These are phyloP conservation scores for Ips typographus DNA, from an alignment of 1,140 invertebrate genomes.

Conservation along the genomic window DNA sequence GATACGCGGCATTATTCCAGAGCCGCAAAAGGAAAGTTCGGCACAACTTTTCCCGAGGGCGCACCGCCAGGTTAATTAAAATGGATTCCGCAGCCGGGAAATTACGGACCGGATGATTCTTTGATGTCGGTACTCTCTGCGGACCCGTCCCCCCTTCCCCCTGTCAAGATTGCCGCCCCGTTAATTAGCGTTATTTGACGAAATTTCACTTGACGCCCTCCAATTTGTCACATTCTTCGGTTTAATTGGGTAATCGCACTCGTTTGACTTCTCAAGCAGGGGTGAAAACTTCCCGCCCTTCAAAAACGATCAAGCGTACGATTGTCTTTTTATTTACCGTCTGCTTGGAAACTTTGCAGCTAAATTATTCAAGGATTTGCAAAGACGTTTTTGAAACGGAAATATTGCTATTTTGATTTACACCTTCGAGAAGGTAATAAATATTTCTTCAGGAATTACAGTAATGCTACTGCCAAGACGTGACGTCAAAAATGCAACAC, in stretches of 20 bases:
- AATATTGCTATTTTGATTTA: constrained; percentile 9
- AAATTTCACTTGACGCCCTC: constrained; percentile 21
- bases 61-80: constrained; percentile 32
- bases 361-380: neutral
- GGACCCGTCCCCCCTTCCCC: neutral
- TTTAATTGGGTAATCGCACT: no score
- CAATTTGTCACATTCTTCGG: constrained; percentile 5
- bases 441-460: neutral
- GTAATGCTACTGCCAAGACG: neutral
- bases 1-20: constrained; percentile 24
- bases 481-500: no score
- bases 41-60: constrained; percentile 21
- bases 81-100: constrained; percentile 31
- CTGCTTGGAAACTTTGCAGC: no score
- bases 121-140: constrained; percentile 31
- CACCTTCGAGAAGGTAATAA: neutral
- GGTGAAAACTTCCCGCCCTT: no score
- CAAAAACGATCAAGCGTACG: no score
- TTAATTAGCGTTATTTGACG: constrained; percentile 31
- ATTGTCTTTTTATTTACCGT: no score
- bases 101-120: constrained; percentile 29
- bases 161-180: constrained; percentile 23
- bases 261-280: no score
- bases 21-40: constrained; percentile 32
- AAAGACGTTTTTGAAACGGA: constrained; percentile 1